Conservation (phyloP, 2,797 vertebrate species). For the Microtus agrestis region DNA sequence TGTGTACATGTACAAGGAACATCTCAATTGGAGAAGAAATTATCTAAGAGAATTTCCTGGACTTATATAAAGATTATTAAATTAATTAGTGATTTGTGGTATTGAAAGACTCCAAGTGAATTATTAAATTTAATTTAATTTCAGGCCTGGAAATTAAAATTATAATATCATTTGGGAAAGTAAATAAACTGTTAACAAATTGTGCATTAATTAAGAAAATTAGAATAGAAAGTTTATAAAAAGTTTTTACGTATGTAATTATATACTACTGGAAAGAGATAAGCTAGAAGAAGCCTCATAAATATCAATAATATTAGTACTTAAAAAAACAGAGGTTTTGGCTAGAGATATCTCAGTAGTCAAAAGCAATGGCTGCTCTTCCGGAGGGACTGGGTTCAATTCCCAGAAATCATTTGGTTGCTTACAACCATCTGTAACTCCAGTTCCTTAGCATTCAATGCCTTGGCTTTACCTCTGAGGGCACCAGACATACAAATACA, state of each 20-base stretch:
- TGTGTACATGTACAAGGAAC: conserved; percentile 54
- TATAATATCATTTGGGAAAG: background rate
- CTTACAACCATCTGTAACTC: background rate
- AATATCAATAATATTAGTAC: background rate
- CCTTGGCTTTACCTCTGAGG: background rate
- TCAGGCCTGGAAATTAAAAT: background rate
- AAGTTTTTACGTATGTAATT: background rate
- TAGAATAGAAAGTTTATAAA: background rate
- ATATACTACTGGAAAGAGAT: background rate
- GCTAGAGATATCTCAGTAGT: background rate
- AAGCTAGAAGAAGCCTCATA: background rate
- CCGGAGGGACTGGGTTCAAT: background rate
- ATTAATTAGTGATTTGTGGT: conserved; percentile 61
- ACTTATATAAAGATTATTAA: conserved; percentile 12
- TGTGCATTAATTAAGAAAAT: background rate
- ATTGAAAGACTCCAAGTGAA: conserved; percentile 2
- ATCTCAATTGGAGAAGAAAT: conserved; percentile 53
- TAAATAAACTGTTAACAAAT: background rate
- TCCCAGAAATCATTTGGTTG: background rate
- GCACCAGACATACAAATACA: background rate
- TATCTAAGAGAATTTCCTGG: conserved; percentile 58
- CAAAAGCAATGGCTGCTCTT: background rate
- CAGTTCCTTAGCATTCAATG: background rate
- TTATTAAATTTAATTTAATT: background rate
- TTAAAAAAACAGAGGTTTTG: background rate